phyloP scores from a whole-genome alignment of 2,797 vertebrate species.

The Chelon auratus region DNA sequence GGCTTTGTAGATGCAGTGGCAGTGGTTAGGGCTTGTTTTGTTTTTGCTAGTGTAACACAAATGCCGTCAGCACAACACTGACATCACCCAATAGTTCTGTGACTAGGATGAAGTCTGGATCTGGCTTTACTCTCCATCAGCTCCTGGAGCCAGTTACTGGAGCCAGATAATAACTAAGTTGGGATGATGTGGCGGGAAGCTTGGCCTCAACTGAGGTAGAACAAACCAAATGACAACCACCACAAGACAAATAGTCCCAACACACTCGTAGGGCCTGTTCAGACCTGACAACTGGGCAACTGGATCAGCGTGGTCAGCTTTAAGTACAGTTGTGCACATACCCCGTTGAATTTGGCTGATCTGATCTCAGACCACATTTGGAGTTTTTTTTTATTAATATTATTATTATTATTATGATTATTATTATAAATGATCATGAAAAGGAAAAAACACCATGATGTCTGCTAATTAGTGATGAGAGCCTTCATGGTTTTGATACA shows the following conservation, averaged over 20 bases:
- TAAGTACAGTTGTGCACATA: no score
- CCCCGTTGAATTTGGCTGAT: no score
- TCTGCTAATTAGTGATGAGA: no score
- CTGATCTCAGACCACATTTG: no score
- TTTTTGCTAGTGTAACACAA: conserved; percentile 22
- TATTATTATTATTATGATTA: no score
- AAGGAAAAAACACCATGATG: no score
- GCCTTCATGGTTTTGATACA: no score
- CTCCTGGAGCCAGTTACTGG: neutral
- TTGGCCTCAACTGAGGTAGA: neutral
- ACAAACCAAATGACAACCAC: neutral
- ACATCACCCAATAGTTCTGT: conserved; percentile 15
- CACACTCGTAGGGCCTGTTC: no score
- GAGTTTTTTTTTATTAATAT: no score
- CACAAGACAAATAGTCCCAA: neutral
- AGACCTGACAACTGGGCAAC: no score
- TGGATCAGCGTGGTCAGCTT: no score
- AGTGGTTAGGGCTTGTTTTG: conserved; percentile 36
- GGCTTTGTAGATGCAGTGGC: conserved; percentile 11
- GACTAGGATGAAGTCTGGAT: conserved; percentile 4
- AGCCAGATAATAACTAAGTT: conserved; percentile 4
- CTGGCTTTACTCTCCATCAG: conserved; percentile 26
- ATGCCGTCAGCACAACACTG: conserved; percentile 32
- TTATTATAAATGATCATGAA: no score
- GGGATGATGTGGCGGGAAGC: neutral